Conservation (phyloP, 2,888 invertebrate species). For the Pinctada fucata region DNA sequence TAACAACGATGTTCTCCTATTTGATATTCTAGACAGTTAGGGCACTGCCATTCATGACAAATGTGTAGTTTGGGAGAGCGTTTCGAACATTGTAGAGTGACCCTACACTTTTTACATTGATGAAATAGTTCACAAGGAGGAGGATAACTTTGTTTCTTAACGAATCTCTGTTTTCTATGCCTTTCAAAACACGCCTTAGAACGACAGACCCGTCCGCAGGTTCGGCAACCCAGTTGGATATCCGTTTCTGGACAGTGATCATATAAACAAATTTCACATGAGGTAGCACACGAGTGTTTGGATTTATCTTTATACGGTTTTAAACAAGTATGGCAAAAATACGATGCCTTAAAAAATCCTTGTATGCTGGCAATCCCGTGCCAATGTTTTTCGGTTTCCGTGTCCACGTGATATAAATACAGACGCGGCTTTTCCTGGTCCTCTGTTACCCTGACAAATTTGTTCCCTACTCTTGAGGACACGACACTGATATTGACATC, state of each 20-base stretch:
- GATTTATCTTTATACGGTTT: conserved; percentile 24
- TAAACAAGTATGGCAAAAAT: conserved; percentile 26
- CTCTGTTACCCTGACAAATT: conserved; percentile 17
- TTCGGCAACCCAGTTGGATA: conserved; percentile 17
- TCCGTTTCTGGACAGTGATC: conserved; percentile 11
- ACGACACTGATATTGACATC: conserved; percentile 17
- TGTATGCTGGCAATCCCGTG: conserved; percentile 17
- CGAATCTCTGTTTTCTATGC: conserved; percentile 7
- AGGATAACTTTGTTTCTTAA: neutral
- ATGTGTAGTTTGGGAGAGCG: too few species aligned
- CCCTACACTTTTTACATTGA: conserved; percentile 10
- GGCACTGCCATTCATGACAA: neutral
- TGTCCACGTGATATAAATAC: conserved; percentile 24
- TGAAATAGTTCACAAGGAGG: conserved; percentile 12
- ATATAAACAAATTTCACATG: conserved; percentile 14
- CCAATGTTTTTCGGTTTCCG: conserved; percentile 13
- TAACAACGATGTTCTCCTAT: conserved; percentile 9
- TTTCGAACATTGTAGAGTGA: too few species aligned
- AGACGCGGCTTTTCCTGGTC: conserved; percentile 17
- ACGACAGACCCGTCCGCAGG: conserved; percentile 17
- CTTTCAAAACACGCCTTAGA: conserved; percentile 20
- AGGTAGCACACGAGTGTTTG: conserved; percentile 18
- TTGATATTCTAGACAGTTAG: conserved; percentile 16
- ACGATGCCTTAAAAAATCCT: conserved; percentile 9
- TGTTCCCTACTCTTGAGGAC: conserved; percentile 20